Evolutionary conservation across 2,113 vertebrate genomes (phyloP).

Genomic region (Ceyx cyanopectus): DNA sequence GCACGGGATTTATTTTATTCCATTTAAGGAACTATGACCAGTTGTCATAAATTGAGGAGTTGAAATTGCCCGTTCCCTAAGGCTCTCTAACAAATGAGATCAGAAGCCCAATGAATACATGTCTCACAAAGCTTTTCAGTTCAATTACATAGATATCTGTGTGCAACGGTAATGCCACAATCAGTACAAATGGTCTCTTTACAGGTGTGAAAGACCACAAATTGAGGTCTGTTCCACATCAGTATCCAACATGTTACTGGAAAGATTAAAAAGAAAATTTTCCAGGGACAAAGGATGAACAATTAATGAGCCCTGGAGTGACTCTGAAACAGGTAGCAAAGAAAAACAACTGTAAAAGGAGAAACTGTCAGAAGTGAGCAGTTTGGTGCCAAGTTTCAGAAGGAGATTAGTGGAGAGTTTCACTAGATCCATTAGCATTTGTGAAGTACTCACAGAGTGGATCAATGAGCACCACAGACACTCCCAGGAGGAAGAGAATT

Average conservation of each 20-base stretch:
- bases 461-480: conserved; percentile 61
- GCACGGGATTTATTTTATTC: conserved; percentile 42
- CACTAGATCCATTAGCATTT: conserved; percentile 63
- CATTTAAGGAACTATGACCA: conserved; percentile 44
- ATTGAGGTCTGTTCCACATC: conserved; percentile 45
- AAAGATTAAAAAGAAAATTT: conserved; percentile 56
- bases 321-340: conserved; percentile 59
- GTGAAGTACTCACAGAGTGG: conserved; percentile 29
- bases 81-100: conserved; percentile 60
- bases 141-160: conserved; percentile 18
- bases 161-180: not conserved
- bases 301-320: conserved; percentile 58
- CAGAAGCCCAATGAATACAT: conserved; percentile 31
- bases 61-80: conserved; percentile 43
- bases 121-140: conserved; percentile 50
- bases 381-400: conserved; percentile 54
- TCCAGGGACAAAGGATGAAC: conserved; percentile 47
- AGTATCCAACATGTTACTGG: not conserved
- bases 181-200: conserved; percentile 36
- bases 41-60: conserved; percentile 60
- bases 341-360: conserved; percentile 56
- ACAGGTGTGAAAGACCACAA: conserved; percentile 26
- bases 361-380: conserved; percentile 16
- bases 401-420: conserved; percentile 61
- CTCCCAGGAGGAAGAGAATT: conserved; percentile 59